Evolutionary conservation across 23 tunicate genomes (phyloP).

Genomic region (Halocynthia aurantium): DNA sequence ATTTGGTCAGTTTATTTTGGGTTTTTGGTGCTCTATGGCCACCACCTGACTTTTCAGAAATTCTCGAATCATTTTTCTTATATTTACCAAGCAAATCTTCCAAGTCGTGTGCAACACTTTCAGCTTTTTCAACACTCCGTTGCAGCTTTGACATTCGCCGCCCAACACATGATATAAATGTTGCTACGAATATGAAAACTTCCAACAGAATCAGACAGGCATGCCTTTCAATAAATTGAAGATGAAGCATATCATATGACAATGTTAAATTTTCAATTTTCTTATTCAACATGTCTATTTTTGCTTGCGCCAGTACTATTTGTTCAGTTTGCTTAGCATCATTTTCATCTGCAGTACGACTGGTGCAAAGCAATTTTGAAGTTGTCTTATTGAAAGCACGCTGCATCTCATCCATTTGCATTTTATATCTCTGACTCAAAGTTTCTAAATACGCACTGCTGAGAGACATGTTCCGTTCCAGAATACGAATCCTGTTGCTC

Average conservation of each 20-base stretch:
- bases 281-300: conserved; percentile 25
- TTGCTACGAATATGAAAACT: conserved; percentile 38
- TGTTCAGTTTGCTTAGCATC: conserved; percentile 61
- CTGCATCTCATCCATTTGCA: conserved; percentile 95
- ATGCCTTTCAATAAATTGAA: conserved; percentile 60
- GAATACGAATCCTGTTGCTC: conserved; percentile 80
- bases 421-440: conserved; percentile 75
- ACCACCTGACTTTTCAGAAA: no score
- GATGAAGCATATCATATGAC: conserved; percentile 35
- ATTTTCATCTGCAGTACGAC: conserved; percentile 46
- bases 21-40: no score
- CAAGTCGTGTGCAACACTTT: background rate
- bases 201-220: conserved; percentile 62
- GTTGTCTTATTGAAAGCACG: conserved; percentile 81
- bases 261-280: conserved; percentile 18
- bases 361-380: conserved; percentile 31
- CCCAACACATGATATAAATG: conserved; percentile 42
- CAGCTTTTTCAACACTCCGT: background rate
- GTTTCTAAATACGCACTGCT: conserved; percentile 90
- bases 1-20: no score
- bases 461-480: conserved; percentile 73
- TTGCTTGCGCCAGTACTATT: conserved; percentile 22
- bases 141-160: conserved; percentile 7
- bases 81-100: no score
- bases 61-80: no score